phyloP scores from a whole-genome alignment of 2,797 vertebrate species.

The Phataginus tetradactyla region DNA sequence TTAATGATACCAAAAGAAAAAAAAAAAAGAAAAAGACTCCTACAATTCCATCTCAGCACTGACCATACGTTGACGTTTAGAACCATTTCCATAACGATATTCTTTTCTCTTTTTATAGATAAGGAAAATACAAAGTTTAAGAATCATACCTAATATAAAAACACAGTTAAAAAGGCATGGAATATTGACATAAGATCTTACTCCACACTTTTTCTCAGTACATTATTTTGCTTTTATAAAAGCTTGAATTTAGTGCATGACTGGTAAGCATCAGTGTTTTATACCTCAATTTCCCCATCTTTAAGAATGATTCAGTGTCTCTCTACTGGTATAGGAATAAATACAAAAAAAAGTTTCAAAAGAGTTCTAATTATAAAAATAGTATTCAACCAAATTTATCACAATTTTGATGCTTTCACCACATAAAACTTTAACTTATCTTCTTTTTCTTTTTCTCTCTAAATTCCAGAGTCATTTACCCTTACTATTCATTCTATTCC shows the following conservation, averaged over 20 bases:
- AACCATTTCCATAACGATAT: neutral
- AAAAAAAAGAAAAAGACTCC: neutral
- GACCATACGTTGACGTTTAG: neutral
- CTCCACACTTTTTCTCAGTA: neutral
- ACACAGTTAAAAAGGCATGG: neutral
- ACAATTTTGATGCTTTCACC: neutral
- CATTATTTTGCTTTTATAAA: conserved; percentile 10
- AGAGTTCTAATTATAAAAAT: neutral
- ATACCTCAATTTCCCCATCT: neutral
- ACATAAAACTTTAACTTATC: neutral
- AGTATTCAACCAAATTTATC: neutral
- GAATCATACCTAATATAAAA: neutral
- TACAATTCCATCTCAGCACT: neutral
- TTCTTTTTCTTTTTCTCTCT: conserved; percentile 36
- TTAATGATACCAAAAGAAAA: too few relatives aligned
- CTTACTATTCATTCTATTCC: neutral
- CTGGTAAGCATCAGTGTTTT: neutral
- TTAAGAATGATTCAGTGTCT: neutral
- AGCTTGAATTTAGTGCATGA: neutral
- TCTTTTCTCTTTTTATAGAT: conserved; percentile 1
- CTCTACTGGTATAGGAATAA: neutral
- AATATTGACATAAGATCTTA: neutral
- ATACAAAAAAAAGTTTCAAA: neutral
- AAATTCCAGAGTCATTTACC: neutral
- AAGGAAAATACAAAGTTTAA: neutral